These are phyloP conservation scores for Lasioglossum morio DNA, from an alignment of 2,888 invertebrate genomes.

Conservation along the genomic window DNA sequence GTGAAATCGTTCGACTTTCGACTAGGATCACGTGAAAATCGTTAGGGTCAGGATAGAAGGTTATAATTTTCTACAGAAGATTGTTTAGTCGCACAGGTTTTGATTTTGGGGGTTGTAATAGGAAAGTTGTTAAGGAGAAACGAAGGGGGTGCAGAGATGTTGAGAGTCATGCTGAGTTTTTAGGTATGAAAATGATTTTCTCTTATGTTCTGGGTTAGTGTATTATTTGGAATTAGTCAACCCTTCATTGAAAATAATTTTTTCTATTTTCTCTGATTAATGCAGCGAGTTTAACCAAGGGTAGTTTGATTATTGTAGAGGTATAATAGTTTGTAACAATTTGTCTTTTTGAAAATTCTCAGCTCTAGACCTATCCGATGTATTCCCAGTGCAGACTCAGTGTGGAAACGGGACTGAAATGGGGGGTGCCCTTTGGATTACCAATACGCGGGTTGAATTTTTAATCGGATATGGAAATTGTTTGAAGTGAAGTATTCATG, in stretches of 20 bases:
- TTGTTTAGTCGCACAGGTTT: background rate
- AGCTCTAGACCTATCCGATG: background rate
- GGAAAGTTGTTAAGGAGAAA: background rate
- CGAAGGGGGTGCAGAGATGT: too few species aligned
- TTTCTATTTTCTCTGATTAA: too few species aligned
- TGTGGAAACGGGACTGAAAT: background rate
- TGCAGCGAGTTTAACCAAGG: too few species aligned
- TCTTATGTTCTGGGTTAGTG: too few species aligned
- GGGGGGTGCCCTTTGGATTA: background rate
- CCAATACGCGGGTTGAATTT: background rate
- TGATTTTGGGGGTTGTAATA: background rate
- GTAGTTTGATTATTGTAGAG: background rate
- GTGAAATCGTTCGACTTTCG: background rate
- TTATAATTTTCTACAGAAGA: background rate
- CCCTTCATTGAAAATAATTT: too few species aligned
- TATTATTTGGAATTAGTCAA: too few species aligned
- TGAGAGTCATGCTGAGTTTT: too few species aligned
- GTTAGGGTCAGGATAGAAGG: background rate
- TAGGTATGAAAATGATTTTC: too few species aligned
- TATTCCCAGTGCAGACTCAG: background rate
- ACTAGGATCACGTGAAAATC: background rate
- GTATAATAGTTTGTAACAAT: background rate
- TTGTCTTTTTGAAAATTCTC: background rate
- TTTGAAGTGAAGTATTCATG: constrained; percentile 1
- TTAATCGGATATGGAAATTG: constrained; percentile 2